Evolutionary conservation across 2,797 vertebrate genomes (phyloP).

Genomic region (Trachurus trachurus): DNA sequence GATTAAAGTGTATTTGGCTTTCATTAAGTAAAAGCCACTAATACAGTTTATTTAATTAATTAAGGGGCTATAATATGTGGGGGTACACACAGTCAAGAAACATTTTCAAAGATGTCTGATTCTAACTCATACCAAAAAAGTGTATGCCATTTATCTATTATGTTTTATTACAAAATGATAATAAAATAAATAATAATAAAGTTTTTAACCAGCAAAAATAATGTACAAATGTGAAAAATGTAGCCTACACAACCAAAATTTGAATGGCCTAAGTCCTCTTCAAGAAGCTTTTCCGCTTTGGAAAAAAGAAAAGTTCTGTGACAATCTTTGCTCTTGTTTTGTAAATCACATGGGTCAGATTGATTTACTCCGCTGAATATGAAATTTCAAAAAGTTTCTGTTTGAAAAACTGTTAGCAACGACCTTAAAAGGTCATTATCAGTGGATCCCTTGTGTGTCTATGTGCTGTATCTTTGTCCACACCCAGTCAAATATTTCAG

Average conservation of each 20-base stretch:
- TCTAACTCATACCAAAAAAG: no score
- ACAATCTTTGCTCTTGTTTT: background rate
- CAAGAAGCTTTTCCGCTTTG: background rate
- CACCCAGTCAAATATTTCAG: slow-evolving; percentile 41
- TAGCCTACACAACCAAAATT: background rate
- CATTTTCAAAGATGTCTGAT: no score
- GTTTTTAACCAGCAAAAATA: no score
- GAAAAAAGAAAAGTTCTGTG: background rate
- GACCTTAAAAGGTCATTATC: slow-evolving; percentile 53
- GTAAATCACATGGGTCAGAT: background rate
- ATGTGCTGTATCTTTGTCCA: slow-evolving; percentile 44
- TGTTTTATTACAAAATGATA: no score
- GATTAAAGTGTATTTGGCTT: no score
- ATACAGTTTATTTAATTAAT: no score
- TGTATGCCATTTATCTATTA: no score
- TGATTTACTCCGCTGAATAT: no score
- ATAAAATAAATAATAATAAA: no score
- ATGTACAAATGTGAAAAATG: no score
- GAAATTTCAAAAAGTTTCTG: background rate
- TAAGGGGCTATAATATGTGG: no score
- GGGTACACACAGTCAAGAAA: background rate
- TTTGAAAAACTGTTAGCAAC: slow-evolving; percentile 7
- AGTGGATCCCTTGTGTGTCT: slow-evolving; percentile 43
- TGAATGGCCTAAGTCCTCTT: background rate
- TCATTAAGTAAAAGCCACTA: no score